Conservation (phyloP, 2,888 invertebrate genomes). For the Drosophila conformis region DNA sequence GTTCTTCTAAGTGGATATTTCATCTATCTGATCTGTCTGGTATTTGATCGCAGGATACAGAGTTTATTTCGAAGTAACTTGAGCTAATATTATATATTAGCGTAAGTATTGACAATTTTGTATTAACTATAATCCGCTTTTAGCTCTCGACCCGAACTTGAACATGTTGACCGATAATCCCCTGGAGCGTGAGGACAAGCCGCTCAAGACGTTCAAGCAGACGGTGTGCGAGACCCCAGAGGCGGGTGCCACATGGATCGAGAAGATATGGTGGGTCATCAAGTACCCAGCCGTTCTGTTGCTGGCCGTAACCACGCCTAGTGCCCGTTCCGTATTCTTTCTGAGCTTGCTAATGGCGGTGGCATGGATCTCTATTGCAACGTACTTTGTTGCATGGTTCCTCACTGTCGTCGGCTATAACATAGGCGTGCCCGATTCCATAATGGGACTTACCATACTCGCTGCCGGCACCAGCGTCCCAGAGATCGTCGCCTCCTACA, state of each 20-base stretch:
- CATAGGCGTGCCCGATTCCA: conserved; percentile 92
- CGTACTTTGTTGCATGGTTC: conserved; percentile 97
- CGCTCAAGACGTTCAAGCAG: conserved; percentile 89
- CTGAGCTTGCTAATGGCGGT: conserved; percentile 95
- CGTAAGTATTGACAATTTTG: too few species aligned
- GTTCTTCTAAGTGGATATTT: conserved; percentile 30
- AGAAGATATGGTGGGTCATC: conserved; percentile 43
- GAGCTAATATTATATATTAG: neutral
- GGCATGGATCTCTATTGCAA: conserved; percentile 94
- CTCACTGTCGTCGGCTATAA: conserved; percentile 93
- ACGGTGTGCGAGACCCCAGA: conserved; percentile 30
- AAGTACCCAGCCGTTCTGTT: conserved; percentile 53
- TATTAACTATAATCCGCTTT: neutral
- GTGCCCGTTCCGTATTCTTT: conserved; percentile 87
- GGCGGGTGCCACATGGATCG: neutral
- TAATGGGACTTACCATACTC: conserved; percentile 96
- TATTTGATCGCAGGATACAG: conserved; percentile 43
- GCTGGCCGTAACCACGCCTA: conserved; percentile 89
- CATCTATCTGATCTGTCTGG: conserved; percentile 26
- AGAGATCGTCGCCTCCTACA: conserved; percentile 95
- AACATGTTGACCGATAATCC: conserved; percentile 87
- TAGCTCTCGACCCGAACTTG: conserved; percentile 2
- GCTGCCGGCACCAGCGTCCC: conserved; percentile 97
- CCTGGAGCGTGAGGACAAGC: conserved; percentile 92
- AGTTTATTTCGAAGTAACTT: conserved; percentile 27